Conservation (phyloP, 2,113 vertebrate genomes). For the Azemiops feae region DNA sequence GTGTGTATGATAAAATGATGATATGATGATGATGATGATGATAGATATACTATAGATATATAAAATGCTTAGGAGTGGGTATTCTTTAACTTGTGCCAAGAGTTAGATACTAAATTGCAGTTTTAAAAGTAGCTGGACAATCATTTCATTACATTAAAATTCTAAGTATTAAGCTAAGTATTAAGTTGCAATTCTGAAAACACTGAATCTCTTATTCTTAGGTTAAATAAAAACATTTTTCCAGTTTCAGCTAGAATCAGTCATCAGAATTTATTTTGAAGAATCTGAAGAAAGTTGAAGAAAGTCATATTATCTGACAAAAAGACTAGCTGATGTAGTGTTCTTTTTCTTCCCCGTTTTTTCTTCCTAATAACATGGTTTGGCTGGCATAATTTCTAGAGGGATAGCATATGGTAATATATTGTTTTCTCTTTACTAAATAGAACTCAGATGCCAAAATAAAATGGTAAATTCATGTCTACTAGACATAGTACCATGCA, state of each 20-base stretch:
- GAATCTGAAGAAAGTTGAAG: neutral
- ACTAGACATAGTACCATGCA: neutral
- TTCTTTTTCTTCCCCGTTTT: neutral
- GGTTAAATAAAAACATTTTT: rapidly evolving
- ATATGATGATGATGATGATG: too few relatives aligned
- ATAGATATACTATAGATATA: neutral
- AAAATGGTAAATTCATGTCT: neutral
- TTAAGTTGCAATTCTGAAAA: neutral
- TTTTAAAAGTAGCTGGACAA: constrained; percentile 5
- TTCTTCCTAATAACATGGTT: rapidly evolving
- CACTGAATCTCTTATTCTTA: neutral
- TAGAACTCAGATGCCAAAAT: neutral
- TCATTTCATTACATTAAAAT: neutral
- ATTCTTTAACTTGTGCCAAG: constrained; percentile 24
- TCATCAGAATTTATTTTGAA: neutral
- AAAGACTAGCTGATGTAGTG: neutral
- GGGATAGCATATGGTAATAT: neutral
- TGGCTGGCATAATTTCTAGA: neutral
- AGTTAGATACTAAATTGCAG: constrained; percentile 24
- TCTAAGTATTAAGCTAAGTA: neutral
- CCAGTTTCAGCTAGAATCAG: neutral
- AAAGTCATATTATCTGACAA: neutral
- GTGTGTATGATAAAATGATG: too few relatives aligned
- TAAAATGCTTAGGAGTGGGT: neutral
- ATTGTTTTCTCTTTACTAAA: neutral